Base-by-base conservation (phyloP, 1,140 invertebrate genomes). In the Bombus superbus region DNA sequence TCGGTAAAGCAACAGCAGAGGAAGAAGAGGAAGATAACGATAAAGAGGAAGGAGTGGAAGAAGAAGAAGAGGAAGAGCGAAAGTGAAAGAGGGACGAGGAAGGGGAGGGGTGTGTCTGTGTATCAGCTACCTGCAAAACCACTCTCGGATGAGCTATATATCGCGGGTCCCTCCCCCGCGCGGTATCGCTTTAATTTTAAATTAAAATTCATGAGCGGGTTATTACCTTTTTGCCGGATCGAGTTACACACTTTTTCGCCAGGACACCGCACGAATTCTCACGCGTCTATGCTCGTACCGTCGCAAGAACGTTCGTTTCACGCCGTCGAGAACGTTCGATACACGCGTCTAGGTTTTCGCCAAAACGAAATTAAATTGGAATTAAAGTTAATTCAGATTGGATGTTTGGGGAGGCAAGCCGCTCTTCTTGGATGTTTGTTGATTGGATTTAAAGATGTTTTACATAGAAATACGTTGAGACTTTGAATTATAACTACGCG, bases 191-290 rank as follows among this genome's bases (percentile, higher is more conserved):
- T 90, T 91, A 92, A 93, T 90, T 92, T 93, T 89, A 92, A 93
- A 93, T 93, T 93, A 93, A 93, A 93, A 93, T 92, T 91, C 92
- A 92, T 92, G 90, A 91, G 85, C 86, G 86, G 91, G 85, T 92
- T 91, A 92, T 91, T 90, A 91, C 90, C 91, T 90, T 90, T 91
- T 92, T 90, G 77, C 90, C 72, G 85, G 87, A 88, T 92, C 89
- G 81, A 77, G 81, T 90, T 88, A 86, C 83, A 71, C 81, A 80
- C 81, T 88, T 86, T 86, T 91, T 90, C 87, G 81, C 32, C 85
- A 68, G 66, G 69, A 71, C 73, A 40, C 66, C 78, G 42, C 72
- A 66, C 77, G 78, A 86, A 85, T 89, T 71, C 66, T 75, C 53
- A 32, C 71, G 71, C 44, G 77, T 80, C 83, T 76, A 81, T 64